Evolutionary conservation across 2,797 vertebrate species (phyloP).

Genomic region (Champsocephalus gunnari): DNA sequence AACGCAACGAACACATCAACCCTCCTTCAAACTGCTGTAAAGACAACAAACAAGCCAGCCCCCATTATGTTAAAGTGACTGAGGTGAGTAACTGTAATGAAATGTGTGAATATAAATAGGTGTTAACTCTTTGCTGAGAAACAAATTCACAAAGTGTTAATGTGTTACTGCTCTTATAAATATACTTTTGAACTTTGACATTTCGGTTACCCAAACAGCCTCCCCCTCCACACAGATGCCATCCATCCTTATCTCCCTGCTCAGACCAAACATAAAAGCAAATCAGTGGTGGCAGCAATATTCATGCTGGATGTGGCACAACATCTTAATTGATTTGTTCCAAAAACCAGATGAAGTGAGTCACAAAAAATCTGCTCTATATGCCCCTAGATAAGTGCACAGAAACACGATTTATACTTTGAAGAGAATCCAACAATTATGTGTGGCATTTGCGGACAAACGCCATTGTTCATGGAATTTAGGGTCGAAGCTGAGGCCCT

Average conservation of each 20-base stretch:
- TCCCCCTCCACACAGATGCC: slow-evolving; percentile 39
- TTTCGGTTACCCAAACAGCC: slow-evolving; percentile 19
- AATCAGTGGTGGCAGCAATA: slow-evolving; percentile 61
- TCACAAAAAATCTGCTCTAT: slow-evolving; percentile 67
- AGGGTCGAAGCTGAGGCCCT: slow-evolving; percentile 76
- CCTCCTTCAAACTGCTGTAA: background rate
- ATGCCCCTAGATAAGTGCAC: slow-evolving; percentile 73
- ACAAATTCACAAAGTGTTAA: background rate
- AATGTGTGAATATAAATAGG: background rate
- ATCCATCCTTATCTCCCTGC: slow-evolving; percentile 70
- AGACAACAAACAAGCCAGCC: background rate
- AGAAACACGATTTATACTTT: slow-evolving; percentile 66
- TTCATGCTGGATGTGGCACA: slow-evolving; percentile 65
- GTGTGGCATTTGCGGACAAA: slow-evolving; percentile 77
- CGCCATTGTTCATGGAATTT: slow-evolving; percentile 80
- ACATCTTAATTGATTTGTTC: slow-evolving; percentile 80
- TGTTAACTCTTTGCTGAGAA: background rate
- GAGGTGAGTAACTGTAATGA: background rate
- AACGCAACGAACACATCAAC: background rate
- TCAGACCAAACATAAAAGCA: slow-evolving; percentile 77
- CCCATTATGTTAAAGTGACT: no score
- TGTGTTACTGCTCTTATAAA: background rate
- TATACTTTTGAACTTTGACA: slow-evolving; percentile 64
- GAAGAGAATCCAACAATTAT: slow-evolving; percentile 79
- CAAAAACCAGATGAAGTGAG: slow-evolving; percentile 73